Conservation (phyloP, 1,140 invertebrate genomes). For the Hermetia illucens region DNA sequence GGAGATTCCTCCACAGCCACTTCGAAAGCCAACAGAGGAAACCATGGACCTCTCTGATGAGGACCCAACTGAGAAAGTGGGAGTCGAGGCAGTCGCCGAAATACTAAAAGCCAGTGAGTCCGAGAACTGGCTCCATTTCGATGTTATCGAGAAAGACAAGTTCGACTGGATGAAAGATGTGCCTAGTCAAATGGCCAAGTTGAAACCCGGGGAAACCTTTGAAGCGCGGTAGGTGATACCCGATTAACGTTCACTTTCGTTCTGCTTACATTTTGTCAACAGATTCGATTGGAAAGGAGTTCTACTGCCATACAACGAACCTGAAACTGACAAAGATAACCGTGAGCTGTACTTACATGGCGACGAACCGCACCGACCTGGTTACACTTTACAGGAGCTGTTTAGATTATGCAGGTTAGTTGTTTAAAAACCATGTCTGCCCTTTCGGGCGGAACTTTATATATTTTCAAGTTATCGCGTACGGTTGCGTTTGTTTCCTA, state of each 20-base stretch:
- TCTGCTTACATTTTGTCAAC: no score
- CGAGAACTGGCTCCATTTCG: constrained; percentile 68
- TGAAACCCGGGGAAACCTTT: constrained; percentile 40
- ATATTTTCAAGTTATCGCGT: no score
- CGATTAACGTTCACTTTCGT: no score
- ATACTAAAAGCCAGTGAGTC: constrained; percentile 43
- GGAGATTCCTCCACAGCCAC: no score
- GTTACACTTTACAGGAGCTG: constrained; percentile 77
- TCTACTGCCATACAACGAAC: constrained; percentile 50
- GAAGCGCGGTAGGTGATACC: no score
- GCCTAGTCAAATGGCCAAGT: constrained; percentile 30
- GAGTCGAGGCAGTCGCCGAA: constrained; percentile 37
- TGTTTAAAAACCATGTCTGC: no score
- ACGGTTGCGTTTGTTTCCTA: no score
- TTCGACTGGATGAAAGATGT: constrained; percentile 70
- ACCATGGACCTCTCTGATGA: constrained; percentile 10
- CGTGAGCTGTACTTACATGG: constrained; percentile 78
- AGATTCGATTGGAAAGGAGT: constrained; percentile 52
- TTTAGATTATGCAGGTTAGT: constrained; percentile 44
- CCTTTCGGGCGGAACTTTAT: no score
- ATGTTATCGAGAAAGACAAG: constrained; percentile 67
- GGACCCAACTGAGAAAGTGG: constrained; percentile 19
- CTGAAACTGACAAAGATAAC: constrained; percentile 38
- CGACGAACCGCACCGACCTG: constrained; percentile 76
- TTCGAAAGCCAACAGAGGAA: constrained; percentile 8